Percentiles rank a stretch among this genome's conserved stretches.
phyloP scores from a whole-genome alignment of 2,113 vertebrate genomes.

The Scalopus aquaticus region DNA sequence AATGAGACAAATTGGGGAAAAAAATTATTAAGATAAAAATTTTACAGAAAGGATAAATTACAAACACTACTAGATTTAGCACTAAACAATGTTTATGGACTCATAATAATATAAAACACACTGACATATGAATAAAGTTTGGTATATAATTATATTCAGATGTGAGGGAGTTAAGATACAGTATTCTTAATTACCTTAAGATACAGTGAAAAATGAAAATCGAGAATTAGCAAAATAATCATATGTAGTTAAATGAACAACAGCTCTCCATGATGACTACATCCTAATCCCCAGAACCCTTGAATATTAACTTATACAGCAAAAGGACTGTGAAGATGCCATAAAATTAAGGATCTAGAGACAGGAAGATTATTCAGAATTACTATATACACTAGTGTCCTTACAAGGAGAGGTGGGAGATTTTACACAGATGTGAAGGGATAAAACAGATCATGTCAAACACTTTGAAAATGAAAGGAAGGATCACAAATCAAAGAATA shows the following conservation, averaged over 20 bases:
- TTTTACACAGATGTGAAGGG: neutral
- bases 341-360: neutral
- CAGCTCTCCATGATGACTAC: neutral
- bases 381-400: too few relatives aligned
- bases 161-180: neutral
- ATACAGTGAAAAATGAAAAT: slow-evolving; percentile 27
- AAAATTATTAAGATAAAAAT: slow-evolving; percentile 4
- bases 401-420: neutral
- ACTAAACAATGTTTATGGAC: neutral
- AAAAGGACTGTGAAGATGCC: neutral
- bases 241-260: neutral
- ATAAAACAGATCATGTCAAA: neutral
- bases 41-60: neutral
- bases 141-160: neutral
- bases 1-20: neutral
- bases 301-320: neutral
- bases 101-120: slow-evolving; percentile 18
- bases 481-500: neutral
- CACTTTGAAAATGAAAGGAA: neutral
- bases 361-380: neutral
- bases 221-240: slow-evolving; percentile 18
- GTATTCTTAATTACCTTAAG: neutral
- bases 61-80: neutral
- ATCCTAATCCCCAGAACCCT: neutral
- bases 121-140: slow-evolving; percentile 21